Evolutionary conservation across 2,888 invertebrate species (phyloP).

Genomic region (Rhorus exstirpatorius): DNA sequence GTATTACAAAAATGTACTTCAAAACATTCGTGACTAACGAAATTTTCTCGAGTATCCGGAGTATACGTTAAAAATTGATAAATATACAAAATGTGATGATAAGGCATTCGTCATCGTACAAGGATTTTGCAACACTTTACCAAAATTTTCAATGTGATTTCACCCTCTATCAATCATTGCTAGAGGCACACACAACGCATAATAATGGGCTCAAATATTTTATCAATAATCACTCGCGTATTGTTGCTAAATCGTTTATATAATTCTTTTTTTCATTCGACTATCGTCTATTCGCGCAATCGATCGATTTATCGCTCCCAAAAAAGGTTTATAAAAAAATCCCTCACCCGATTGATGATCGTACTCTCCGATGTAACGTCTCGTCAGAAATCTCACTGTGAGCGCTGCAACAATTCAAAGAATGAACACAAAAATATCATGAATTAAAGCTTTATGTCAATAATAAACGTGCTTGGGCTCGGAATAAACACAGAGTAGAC

Average conservation of each 20-base stretch:
- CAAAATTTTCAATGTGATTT: too few species aligned
- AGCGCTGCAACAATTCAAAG: slow-evolving; percentile 88
- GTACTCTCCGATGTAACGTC: slow-evolving; percentile 97
- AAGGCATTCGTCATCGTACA: too few species aligned
- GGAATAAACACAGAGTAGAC: too few species aligned
- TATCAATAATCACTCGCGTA: too few species aligned
- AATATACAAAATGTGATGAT: background rate
- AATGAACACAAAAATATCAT: slow-evolving; percentile 20
- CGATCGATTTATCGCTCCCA: background rate
- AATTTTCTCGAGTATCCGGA: slow-evolving; percentile 16
- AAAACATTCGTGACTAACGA: slow-evolving; percentile 50
- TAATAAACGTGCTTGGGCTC: too few species aligned
- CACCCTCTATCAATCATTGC: too few species aligned
- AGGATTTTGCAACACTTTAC: too few species aligned
- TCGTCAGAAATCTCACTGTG: slow-evolving; percentile 96
- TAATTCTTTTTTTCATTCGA: too few species aligned
- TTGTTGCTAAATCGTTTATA: too few species aligned
- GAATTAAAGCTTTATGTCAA: background rate
- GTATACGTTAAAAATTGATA: slow-evolving; percentile 3
- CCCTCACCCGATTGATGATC: slow-evolving; percentile 95
- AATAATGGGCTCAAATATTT: too few species aligned
- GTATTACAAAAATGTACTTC: slow-evolving; percentile 59
- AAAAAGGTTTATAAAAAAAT: background rate
- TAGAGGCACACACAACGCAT: too few species aligned
- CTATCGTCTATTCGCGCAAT: too few species aligned